These are phyloP conservation scores for Muntiacus reevesi DNA, from an alignment of 2,113 vertebrate genomes.

Conservation along the genomic window DNA sequence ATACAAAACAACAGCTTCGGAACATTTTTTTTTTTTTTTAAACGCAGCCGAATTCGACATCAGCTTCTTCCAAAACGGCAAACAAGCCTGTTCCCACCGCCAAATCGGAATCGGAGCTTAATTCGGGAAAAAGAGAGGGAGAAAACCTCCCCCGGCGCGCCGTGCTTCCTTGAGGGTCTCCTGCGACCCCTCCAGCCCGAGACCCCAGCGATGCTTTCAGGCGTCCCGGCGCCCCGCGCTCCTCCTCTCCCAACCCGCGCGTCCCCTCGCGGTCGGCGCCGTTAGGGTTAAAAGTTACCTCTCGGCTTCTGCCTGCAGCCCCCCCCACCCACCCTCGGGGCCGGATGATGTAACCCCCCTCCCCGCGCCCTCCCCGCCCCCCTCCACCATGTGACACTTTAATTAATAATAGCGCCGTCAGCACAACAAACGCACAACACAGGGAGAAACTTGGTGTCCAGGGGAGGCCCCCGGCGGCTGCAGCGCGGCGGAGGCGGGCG, in stretches of 20 bases:
- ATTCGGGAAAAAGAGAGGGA: neutral
- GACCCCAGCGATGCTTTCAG: neutral
- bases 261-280: slow-evolving; percentile 49
- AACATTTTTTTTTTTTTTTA: neutral
- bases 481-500: slow-evolving; percentile 45
- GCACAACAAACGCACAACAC: slow-evolving; percentile 74
- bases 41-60: neutral
- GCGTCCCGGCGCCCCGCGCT: neutral
- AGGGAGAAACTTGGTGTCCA: slow-evolving; percentile 75
- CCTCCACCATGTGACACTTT: slow-evolving; percentile 78
- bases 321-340: slow-evolving; percentile 56
- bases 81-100: neutral
- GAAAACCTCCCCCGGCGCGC: neutral
- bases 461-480: slow-evolving; percentile 65
- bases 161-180: neutral
- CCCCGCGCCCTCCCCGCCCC: slow-evolving; percentile 69
- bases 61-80: neutral
- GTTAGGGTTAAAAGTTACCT: slow-evolving; percentile 77
- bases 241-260: neutral
- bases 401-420: slow-evolving; percentile 78
- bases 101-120: slow-evolving; percentile 18
- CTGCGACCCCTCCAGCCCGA: neutral
- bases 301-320: slow-evolving; percentile 70
- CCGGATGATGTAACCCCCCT: slow-evolving; percentile 77
- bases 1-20: slow-evolving; percentile 41